phyloP scores from a whole-genome alignment of 2,888 invertebrate species.

The Perithous albicinctus region DNA sequence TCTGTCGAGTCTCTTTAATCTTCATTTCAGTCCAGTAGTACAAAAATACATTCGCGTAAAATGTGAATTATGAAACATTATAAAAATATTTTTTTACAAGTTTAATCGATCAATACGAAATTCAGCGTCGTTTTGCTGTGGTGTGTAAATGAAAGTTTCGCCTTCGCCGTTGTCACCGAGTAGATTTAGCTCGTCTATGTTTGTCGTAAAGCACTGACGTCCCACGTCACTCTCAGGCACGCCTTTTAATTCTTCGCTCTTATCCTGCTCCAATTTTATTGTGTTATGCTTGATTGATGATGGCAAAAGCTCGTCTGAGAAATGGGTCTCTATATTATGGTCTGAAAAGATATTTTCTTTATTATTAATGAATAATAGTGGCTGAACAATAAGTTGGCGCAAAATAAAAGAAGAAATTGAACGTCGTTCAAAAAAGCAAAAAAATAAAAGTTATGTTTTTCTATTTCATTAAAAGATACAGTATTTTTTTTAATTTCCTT shows the following conservation, averaged over 20 bases:
- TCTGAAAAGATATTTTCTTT: constrained; percentile 21
- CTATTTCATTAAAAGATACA: no score
- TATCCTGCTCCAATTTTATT: constrained; percentile 35
- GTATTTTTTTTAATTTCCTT: no score
- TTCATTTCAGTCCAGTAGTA: constrained; percentile 40
- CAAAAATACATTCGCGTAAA: constrained; percentile 41
- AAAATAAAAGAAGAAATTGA: no score
- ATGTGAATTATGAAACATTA: neutral
- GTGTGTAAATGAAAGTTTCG: constrained; percentile 62
- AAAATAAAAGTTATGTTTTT: no score
- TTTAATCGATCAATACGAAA: constrained; percentile 76
- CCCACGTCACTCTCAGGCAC: constrained; percentile 16
- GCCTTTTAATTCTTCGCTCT: constrained; percentile 37
- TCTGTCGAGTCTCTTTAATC: neutral
- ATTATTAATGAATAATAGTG: neutral
- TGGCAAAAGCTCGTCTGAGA: constrained; percentile 73
- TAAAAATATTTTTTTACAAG: constrained; percentile 69
- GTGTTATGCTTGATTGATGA: neutral
- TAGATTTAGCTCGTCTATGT: constrained; percentile 77
- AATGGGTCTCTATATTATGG: neutral
- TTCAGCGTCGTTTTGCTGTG: constrained; percentile 56
- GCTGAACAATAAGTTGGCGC: no score
- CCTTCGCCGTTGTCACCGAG: constrained; percentile 73
- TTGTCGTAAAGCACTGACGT: constrained; percentile 69
- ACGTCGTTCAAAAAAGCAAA: no score